Conservation (phyloP, 2,113 vertebrate genomes). For the Dipodomys ordii region DNA sequence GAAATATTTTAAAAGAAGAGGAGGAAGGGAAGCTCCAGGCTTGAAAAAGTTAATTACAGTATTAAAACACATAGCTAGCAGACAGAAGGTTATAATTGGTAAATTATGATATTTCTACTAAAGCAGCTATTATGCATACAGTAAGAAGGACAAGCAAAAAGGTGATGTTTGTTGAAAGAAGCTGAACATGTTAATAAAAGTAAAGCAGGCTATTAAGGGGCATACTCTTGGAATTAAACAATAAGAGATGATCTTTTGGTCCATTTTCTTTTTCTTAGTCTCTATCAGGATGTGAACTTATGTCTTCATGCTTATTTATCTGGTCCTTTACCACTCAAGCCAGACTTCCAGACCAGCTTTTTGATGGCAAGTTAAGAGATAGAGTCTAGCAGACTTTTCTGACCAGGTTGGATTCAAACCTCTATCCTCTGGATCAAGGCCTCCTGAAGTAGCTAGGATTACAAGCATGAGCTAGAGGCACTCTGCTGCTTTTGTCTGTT, state of each 20-base stretch:
- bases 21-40: neutral
- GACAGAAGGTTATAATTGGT: slow-evolving; percentile 7
- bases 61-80: neutral
- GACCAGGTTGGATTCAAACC: too few species aligned
- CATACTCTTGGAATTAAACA: neutral
- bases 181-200: neutral
- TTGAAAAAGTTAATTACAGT: neutral
- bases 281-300: too few species aligned
- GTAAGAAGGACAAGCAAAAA: neutral
- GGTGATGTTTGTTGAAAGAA: slow-evolving; percentile 1
- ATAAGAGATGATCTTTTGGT: slow-evolving; percentile 15
- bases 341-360: too few species aligned
- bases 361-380: too few species aligned
- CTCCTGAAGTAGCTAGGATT: too few species aligned
- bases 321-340: too few species aligned
- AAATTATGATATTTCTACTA: neutral
- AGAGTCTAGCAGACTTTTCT: too few species aligned
- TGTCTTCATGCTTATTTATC: too few species aligned
- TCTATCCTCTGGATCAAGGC: too few species aligned
- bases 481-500: neutral
- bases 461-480: too few species aligned
- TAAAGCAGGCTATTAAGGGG: neutral
- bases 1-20: neutral
- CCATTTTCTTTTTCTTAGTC: too few species aligned
- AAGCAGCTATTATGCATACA: neutral